Percentiles rank a stretch among this genome's conserved stretches.
Evolutionary conservation across 2,113 vertebrate genomes (phyloP).

Genomic region (Corythornis madagascariensis): DNA sequence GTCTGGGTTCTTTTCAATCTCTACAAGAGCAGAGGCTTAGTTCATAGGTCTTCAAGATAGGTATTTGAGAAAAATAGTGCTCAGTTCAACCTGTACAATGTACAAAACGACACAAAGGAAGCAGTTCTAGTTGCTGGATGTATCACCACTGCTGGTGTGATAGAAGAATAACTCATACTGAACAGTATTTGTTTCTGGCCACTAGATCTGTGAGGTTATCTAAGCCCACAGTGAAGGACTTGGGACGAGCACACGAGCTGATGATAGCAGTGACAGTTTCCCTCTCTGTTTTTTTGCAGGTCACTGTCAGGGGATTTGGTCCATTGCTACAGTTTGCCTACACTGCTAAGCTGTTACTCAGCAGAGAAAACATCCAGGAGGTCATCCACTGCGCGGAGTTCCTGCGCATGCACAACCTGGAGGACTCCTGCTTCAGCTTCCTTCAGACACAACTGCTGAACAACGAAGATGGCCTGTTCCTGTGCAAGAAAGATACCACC

Average conservation of each 20-base stretch:
- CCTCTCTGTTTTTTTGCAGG: slow-evolving; percentile 80
- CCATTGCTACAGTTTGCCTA: slow-evolving; percentile 99
- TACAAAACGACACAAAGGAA: neutral
- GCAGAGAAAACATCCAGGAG: slow-evolving; percentile 98
- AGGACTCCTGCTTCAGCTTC: slow-evolving; percentile 99
- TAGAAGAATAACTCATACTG: slow-evolving; percentile 73
- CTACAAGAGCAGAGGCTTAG: slow-evolving; percentile 24
- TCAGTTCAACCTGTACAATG: neutral
- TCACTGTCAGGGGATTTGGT: slow-evolving; percentile 97
- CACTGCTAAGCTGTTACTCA: slow-evolving; percentile 98
- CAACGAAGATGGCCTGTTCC: slow-evolving; percentile 88
- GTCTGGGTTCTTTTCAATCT: neutral
- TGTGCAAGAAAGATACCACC: slow-evolving; percentile 85
- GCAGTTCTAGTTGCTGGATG: slow-evolving; percentile 24
- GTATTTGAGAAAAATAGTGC: neutral
- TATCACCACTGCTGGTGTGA: slow-evolving; percentile 69
- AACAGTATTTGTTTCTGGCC: slow-evolving; percentile 76
- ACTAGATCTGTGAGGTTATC: slow-evolving; percentile 77
- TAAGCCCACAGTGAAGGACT: slow-evolving; percentile 69
- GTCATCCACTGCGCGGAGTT: slow-evolving; percentile 98
- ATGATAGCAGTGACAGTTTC: slow-evolving; percentile 85
- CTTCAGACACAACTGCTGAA: slow-evolving; percentile 95
- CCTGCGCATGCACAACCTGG: slow-evolving; percentile 98
- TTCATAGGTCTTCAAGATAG: neutral
- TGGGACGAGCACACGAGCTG: slow-evolving; percentile 77